Base-by-base conservation (phyloP, 2,888 invertebrate species). In the Tethea ocularis region DNA sequence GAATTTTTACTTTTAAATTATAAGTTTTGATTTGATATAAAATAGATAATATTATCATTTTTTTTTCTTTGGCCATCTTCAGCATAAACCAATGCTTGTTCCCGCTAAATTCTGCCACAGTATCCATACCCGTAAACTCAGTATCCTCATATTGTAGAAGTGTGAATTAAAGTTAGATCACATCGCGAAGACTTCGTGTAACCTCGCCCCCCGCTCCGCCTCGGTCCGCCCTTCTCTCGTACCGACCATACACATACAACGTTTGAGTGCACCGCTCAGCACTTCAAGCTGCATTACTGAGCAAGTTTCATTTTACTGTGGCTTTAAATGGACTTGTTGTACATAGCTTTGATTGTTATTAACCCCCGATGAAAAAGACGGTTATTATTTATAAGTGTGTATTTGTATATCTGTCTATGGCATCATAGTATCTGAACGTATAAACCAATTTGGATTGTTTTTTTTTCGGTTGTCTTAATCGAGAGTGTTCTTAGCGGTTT, bases 271-370 rank as follows among this genome's bases (percentile, higher is more conserved):
- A 46, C 5, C 38, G 46, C 46, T 46, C 46, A 20, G 46, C 17
- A 46, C 20, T 46, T 46, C 8, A 46, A 0, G 8, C 20, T 20
- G 2, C 20, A 20, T 46, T 46, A 46, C 46, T 46, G 46, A 7
- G 20, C 46, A 46, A 46, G 20, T 46, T 46, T 17, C n/a, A 46
- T 46, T 46, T 20, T 46, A 46, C 46, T 46, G 20, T 46, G 46
- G 20, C 46, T 38, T 33, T 33, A 15, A 15, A 15, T 38, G 3
- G 5, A 38, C 38, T n/a, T n/a, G 15, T 36, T n/a, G n/a, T n/a
- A n/a, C 1, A 38, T n/a, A n/a, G n/a, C 38, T 38, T n/a, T n/a
- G 38, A n/a, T 38, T 38, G 4, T n/a, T 38, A 38, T 1, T 38
- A 5, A n/a, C n/a, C n/a, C n/a, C n/a, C 38, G n/a, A 38, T 38